These are phyloP conservation scores for Ylistrum balloti DNA, from an alignment of 1,140 invertebrate genomes.

Conservation along the genomic window DNA sequence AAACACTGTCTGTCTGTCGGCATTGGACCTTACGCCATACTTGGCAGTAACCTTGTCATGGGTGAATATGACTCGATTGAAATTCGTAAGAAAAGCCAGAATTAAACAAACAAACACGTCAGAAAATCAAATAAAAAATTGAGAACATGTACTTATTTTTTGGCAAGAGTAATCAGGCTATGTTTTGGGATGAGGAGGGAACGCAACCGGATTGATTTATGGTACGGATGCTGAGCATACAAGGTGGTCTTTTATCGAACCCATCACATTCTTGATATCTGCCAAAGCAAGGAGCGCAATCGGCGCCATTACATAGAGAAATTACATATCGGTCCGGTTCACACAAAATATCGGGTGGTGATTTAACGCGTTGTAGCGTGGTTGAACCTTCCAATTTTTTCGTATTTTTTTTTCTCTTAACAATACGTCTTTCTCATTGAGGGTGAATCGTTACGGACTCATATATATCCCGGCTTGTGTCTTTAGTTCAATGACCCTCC, in stretches of 20 bases:
- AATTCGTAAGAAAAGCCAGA: background rate
- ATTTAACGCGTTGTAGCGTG: background rate
- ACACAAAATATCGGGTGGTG: background rate
- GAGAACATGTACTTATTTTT: background rate
- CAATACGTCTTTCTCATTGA: too few relatives aligned
- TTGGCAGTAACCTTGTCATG: background rate
- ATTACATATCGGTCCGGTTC: background rate
- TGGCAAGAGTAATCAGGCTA: background rate
- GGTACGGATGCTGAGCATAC: background rate
- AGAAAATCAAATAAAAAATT: conserved; percentile 2
- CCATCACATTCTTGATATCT: too few relatives aligned
- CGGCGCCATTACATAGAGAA: background rate
- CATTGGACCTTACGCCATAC: background rate
- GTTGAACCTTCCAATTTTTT: too few relatives aligned
- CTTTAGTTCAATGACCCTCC: too few relatives aligned
- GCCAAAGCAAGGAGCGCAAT: too few relatives aligned
- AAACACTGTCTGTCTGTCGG: background rate
- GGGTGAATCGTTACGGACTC: too few relatives aligned
- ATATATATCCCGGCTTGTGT: too few relatives aligned
- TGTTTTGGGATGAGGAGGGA: background rate
- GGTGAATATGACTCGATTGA: background rate
- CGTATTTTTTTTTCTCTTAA: too few relatives aligned
- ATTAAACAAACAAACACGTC: background rate
- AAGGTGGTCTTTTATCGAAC: background rate
- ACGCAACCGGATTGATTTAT: background rate